These are phyloP conservation scores for Parapsyche elsis DNA, from an alignment of 1,140 invertebrate genomes.

Conservation along the genomic window DNA sequence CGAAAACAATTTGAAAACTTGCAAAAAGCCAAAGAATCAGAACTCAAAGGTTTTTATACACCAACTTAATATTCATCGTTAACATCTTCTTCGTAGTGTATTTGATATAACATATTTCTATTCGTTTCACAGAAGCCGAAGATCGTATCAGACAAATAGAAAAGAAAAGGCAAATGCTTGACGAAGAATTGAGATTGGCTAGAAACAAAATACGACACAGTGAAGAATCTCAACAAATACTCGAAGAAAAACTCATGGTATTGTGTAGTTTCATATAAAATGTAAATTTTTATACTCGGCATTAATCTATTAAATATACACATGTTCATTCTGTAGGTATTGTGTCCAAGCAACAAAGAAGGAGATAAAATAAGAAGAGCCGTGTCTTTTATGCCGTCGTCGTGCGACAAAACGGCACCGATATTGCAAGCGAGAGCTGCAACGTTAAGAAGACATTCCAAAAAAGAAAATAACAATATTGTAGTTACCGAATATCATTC, in stretches of 20 bases:
- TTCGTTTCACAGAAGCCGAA: constrained; percentile 71
- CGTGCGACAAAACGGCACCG: constrained; percentile 58
- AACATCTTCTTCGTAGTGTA: not conserved
- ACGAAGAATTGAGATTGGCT: constrained; percentile 74
- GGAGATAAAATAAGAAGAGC: constrained; percentile 68
- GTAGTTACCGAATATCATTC: not conserved
- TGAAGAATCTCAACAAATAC: constrained; percentile 73
- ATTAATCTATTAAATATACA: no score
- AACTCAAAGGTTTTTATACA: constrained; percentile 72
- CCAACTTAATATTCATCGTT: not conserved
- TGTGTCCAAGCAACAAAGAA: constrained; percentile 57
- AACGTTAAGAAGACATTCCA: constrained; percentile 47
- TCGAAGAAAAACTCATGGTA: constrained; percentile 73
- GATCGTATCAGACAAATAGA: constrained; percentile 74
- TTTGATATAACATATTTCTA: constrained; percentile 19
- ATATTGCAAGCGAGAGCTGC: constrained; percentile 52
- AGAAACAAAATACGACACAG: constrained; percentile 74
- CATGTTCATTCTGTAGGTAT: constrained; percentile 47
- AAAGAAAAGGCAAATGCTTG: constrained; percentile 73
- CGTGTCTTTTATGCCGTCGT: constrained; percentile 71
- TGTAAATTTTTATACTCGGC: no score
- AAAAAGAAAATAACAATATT: constrained; percentile 41
- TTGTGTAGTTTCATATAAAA: not conserved
- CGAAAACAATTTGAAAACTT: constrained; percentile 77
- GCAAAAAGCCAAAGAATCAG: constrained; percentile 77